Evolutionary conservation across 2,888 invertebrate species (phyloP), one percentile per base, ranked within the genome.

Genomic region (Tolmerus cingulatus): DNA sequence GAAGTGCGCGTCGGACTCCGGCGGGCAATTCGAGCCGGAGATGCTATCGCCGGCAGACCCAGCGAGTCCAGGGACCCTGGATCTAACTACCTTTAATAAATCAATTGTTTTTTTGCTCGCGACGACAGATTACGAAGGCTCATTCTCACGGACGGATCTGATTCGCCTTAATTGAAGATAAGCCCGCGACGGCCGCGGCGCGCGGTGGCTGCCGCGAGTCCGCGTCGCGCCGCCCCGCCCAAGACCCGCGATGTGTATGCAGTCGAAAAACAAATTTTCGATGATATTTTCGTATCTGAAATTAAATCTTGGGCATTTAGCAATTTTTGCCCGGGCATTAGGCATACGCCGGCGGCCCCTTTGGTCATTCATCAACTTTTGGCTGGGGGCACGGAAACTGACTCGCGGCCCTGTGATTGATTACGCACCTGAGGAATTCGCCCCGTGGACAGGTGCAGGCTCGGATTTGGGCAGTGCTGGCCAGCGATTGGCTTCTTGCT

Each of bases 221-320:
- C 57, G 34, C 51, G 81, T 34, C 4, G 55, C 27, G 27, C 12
- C 9, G 0, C 27, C 1, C 37, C 12, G 23, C 9, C 1, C 7
- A 27, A 5, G 23, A 12, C 1, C 37, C 27, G 8, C 14, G 34
- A 82, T 82, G 66, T 82, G 55, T 82, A 37, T 82, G 82, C 82
- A 57, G 66, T 82, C 82, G 82, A 82, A 82, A 57, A 82, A 57
- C 82, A 82, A 79, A 51, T 43, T 82, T 82, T 82, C 37, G 82
- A 82, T 82, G 82, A 82, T 82, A 82, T 82, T 82, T 82, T 57
- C 82, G 57, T 82, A 82, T 82, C 82, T 82, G 82, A 82, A 82
- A 82, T 82, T 82, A 82, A 82, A 82, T 82, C 82, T 82, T 19
- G 34, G 37, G 34, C 82, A 82, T 82, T 82, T 82, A 82, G 82